phyloP scores from a whole-genome alignment of 2,113 vertebrate species.

The Rhea americana region DNA sequence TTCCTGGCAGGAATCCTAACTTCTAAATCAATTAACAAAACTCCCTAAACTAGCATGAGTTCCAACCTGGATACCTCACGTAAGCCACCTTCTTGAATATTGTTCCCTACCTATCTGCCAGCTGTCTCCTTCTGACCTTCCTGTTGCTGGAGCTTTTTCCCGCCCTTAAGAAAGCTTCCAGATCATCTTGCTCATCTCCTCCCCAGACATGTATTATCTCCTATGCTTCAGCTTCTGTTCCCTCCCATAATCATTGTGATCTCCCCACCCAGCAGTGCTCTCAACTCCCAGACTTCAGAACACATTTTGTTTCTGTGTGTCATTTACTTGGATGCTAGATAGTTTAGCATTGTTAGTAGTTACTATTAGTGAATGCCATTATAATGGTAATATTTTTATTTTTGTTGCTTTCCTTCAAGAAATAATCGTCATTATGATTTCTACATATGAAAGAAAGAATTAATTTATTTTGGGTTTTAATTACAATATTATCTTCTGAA shows the following conservation, averaged over 20 bases:
- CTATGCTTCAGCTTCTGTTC: background rate
- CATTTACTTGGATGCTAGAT: background rate
- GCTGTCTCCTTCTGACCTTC: slow-evolving; percentile 40
- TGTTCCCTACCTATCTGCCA: slow-evolving; percentile 31
- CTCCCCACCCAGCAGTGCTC: slow-evolving; percentile 21
- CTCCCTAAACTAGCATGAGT: background rate
- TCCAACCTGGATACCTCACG: background rate
- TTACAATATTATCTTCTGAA: background rate
- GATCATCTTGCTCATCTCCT: background rate
- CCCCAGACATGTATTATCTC: slow-evolving; percentile 7
- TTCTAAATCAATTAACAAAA: background rate
- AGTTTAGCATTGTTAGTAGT: background rate
- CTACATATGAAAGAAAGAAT: background rate
- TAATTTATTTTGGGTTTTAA: background rate
- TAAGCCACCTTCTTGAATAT: background rate
- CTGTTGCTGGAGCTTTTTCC: slow-evolving; percentile 20
- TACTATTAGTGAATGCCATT: background rate
- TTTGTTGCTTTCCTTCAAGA: background rate
- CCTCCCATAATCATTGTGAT: background rate
- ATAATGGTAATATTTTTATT: background rate
- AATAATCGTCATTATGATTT: background rate
- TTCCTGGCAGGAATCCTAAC: slow-evolving; percentile 1
- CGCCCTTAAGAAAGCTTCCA: background rate
- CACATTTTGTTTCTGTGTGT: background rate
- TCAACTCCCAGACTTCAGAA: background rate